Evolutionary conservation across 2,888 invertebrate genomes (phyloP).

Genomic region (Epinotia demarniana): DNA sequence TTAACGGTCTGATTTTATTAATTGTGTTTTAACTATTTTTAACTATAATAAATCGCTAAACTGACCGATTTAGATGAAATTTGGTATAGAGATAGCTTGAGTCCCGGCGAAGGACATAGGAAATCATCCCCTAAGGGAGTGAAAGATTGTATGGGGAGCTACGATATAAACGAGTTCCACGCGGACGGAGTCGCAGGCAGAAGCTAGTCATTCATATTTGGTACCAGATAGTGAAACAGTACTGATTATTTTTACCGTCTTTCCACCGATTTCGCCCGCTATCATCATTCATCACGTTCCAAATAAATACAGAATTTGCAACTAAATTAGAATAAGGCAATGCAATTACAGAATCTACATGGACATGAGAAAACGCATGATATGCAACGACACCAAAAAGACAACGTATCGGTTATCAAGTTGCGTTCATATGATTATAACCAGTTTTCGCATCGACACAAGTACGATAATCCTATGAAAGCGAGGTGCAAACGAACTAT

Average conservation of each 20-base stretch:
- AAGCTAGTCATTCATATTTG: not conserved
- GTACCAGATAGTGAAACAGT: not conserved
- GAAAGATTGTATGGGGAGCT: no score
- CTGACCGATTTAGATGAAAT: no score
- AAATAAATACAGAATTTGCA: not conserved
- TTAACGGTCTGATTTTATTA: no score
- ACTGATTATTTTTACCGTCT: not conserved
- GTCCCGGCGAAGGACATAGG: no score
- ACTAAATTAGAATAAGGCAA: not conserved
- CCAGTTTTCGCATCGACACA: conserved; percentile 44
- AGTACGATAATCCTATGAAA: conserved; percentile 52
- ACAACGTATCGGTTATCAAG: conserved; percentile 22
- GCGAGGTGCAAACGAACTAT: conserved; percentile 50
- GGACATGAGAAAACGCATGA: conserved; percentile 21
- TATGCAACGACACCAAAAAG: conserved; percentile 31
- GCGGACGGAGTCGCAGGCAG: no score
- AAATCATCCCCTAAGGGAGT: no score
- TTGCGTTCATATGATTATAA: conserved; percentile 14
- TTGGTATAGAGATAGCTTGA: no score
- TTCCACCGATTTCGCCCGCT: not conserved
- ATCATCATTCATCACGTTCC: not conserved
- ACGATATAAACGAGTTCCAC: no score
- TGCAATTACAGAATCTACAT: conserved; percentile 8
- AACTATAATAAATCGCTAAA: not conserved
- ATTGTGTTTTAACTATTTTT: not conserved